A percentile compares a stretch with the other conserved stretches of the same genome.
phyloP scores from a whole-genome alignment of 2,113 vertebrate species.

The Pardalotus punctatus region DNA sequence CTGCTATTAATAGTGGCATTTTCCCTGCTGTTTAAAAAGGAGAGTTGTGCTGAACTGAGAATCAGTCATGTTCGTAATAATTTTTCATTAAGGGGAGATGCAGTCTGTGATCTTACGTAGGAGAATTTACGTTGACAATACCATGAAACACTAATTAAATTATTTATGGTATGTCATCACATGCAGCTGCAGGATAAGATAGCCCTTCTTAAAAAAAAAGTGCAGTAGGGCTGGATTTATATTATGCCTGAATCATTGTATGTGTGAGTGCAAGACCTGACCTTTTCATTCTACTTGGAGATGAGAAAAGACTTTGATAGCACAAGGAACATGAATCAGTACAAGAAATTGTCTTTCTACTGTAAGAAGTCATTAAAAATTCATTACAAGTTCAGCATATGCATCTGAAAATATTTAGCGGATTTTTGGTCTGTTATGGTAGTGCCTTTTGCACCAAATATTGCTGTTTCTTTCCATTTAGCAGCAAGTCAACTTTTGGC shows the following conservation, averaged over 20 bases:
- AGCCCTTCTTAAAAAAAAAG: not conserved
- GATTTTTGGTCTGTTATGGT: not conserved
- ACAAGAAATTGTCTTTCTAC: not conserved
- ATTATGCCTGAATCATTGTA: not conserved
- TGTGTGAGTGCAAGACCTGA: not conserved
- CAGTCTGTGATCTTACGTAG: not conserved
- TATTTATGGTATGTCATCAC: not conserved
- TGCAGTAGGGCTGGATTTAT: not conserved
- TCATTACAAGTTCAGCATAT: not conserved
- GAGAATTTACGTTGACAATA: not conserved
- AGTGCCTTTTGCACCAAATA: not conserved
- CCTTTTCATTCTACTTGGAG: not conserved
- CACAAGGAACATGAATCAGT: not conserved
- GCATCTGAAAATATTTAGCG: not conserved
- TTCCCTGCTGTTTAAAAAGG: constrained; percentile 1
- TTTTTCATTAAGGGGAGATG: not conserved
- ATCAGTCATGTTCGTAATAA: constrained; percentile 10
- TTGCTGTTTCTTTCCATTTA: not conserved
- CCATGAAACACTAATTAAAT: not conserved
- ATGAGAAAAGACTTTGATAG: not conserved
- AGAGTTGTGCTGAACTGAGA: not conserved
- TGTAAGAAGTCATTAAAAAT: not conserved
- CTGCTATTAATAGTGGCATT: constrained; percentile 55
- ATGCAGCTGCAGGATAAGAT: not conserved
- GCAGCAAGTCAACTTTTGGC: not conserved